These are phyloP conservation scores for Pachymerium ferrugineum DNA, from an alignment of 2,888 invertebrate species.

Conservation along the genomic window DNA sequence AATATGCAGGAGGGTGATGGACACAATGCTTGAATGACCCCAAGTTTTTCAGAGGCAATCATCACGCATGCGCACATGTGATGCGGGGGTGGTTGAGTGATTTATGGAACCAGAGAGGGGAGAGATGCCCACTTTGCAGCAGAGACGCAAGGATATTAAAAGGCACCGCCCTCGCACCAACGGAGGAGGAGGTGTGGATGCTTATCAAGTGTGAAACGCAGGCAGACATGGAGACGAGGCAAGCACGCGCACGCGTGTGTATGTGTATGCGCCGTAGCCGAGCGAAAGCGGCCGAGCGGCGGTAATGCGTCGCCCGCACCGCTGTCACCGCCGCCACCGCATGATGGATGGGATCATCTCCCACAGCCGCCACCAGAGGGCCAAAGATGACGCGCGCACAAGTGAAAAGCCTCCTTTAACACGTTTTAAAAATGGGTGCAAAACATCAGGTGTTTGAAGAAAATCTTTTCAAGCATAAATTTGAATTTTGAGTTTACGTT, in stretches of 20 bases:
- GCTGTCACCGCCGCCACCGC: conserved; percentile 27
- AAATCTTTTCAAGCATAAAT: background rate
- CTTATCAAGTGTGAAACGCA: conserved; percentile 25
- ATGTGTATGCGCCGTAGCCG: conserved; percentile 12
- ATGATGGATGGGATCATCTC: conserved; percentile 27
- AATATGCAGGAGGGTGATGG: background rate
- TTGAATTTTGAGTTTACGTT: background rate
- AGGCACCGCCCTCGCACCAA: conserved; percentile 16
- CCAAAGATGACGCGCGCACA: conserved; percentile 16
- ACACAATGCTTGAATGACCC: conserved; percentile 9
- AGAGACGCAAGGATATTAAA: conserved; percentile 25
- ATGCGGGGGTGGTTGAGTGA: conserved; percentile 15
- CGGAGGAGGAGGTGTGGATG: conserved; percentile 19
- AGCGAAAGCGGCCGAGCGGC: conserved; percentile 27
- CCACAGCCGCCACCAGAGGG: conserved; percentile 27
- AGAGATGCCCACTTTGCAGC: conserved; percentile 23
- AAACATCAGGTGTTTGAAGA: background rate
- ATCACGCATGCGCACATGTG: conserved; percentile 16
- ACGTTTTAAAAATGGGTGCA: background rate
- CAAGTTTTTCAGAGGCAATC: conserved; percentile 6
- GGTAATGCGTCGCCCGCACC: conserved; percentile 27
- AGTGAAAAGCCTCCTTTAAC: background rate
- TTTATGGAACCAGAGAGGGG: conserved; percentile 1
- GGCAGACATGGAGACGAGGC: conserved; percentile 15
- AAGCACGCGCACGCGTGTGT: conserved; percentile 1